These are phyloP conservation scores for Laodelphax striatellus DNA, from an alignment of 1,140 invertebrate genomes.

Conservation along the genomic window DNA sequence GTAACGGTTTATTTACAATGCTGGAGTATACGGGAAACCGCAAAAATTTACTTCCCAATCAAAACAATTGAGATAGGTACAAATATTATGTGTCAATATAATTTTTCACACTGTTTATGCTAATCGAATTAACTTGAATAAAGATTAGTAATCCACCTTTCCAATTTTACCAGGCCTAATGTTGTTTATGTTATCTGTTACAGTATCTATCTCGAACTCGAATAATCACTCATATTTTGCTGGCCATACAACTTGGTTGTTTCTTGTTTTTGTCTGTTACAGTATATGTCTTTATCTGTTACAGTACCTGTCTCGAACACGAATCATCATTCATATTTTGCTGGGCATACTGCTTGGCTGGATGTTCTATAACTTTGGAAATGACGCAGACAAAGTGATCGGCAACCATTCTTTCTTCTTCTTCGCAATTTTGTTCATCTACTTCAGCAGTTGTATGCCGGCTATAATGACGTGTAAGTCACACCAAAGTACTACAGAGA, in stretches of 20 bases:
- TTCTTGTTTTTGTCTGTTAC: too few species aligned
- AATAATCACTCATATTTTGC: constrained; percentile 53
- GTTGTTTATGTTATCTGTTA: constrained; percentile 23
- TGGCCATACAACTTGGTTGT: constrained; percentile 65
- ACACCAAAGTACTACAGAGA: too few species aligned
- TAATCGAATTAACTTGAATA: too few species aligned
- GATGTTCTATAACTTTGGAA: constrained; percentile 69
- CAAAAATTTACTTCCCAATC: too few species aligned
- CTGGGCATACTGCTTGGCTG: constrained; percentile 68
- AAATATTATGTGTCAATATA: too few species aligned
- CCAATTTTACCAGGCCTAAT: too few species aligned
- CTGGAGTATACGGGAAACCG: too few species aligned
- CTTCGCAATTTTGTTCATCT: constrained; percentile 73
- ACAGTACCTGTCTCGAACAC: constrained; percentile 59
- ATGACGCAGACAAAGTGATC: constrained; percentile 57
- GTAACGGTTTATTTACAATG: too few species aligned
- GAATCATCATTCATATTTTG: constrained; percentile 55
- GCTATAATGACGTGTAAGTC: constrained; percentile 76
- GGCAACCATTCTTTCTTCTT: constrained; percentile 75
- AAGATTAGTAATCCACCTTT: too few species aligned
- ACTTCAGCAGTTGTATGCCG: constrained; percentile 80
- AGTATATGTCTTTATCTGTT: constrained; percentile 20
- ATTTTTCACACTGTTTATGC: too few species aligned
- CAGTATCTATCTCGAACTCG: constrained; percentile 63
- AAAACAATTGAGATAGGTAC: too few species aligned